Evolutionary conservation across 2,888 invertebrate species (phyloP), one percentile per base, ranked within the genome.

Genomic region (Tetragonisca angustula): DNA sequence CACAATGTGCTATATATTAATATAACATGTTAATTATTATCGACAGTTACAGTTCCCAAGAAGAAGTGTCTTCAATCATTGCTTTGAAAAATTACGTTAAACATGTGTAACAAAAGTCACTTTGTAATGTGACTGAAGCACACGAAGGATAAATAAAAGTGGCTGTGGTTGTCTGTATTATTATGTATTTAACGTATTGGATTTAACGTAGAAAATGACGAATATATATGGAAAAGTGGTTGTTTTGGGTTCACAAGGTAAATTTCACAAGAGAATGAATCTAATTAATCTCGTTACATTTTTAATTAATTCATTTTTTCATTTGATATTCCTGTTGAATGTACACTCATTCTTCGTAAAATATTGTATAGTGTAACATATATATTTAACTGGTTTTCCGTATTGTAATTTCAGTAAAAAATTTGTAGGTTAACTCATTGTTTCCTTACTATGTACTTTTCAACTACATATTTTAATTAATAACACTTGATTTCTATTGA

Each of bases 181-280:
- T 75, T 70, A 82, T 82, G 68, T 21, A n/a, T n/a, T n/a, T n/a
- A n/a, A n/a, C n/a, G n/a, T n/a, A 36, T 64, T 69, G 36, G 17
- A 27, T 9, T 32, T 17, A 64, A 15, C 13, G 36, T 67, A 52
- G 61, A 90, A 78, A 93, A 97, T 97, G 97, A 97, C 96, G 94
- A 96, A 96, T 85, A 95, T 97, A 87, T 97, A 97, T 94, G 98
- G 97, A 83, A 98, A 98, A 96, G 97, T 98, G 74, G 98, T 98
- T 73, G 97, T 98, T 87, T 95, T 98, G 81, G 98, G 98, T 77
- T 96, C 97, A 74, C 97, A 97, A 96, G 97, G 97, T 97, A 96
- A 95, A 83, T 70, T 27, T 27, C 13, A 5, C 1, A 11, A 68
- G 17, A 64, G 5, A 17, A 36, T 43, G n/a, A 56, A 43, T 4